A percentile compares a stretch with the other conserved stretches of the same genome.
Evolutionary conservation across 2,888 invertebrate species (phyloP).

Genomic region (Mamestra brassicae): DNA sequence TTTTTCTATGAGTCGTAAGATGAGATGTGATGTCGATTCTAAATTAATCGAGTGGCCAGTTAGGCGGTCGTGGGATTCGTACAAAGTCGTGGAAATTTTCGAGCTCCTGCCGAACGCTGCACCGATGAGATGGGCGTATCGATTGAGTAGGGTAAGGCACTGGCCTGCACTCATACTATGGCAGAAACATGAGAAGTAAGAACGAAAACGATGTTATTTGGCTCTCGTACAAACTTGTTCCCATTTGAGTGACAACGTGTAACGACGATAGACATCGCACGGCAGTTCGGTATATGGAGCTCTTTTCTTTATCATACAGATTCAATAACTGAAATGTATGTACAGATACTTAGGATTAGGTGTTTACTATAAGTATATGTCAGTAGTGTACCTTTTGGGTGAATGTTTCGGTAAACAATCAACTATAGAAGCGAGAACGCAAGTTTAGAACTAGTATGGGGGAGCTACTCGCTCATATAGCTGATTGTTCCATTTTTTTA

Average conservation of each 20-base stretch:
- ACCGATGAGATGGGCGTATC: constrained; percentile 4
- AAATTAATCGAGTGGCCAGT: constrained; percentile 33
- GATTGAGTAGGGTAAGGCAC: neutral
- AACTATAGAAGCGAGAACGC: constrained; percentile 18
- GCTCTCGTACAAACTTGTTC: neutral
- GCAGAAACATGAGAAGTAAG: neutral
- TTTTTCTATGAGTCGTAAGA: neutral
- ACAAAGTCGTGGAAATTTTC: constrained; percentile 41
- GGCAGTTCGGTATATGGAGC: constrained; percentile 43
- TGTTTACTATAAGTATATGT: constrained; percentile 46
- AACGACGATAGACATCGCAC: constrained; percentile 16
- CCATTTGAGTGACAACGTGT: constrained; percentile 6
- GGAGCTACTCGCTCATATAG: constrained; percentile 13
- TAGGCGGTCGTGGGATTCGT: constrained; percentile 44
- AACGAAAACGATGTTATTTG: neutral
- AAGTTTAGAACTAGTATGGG: neutral
- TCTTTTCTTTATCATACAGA: constrained; percentile 25
- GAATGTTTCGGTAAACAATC: constrained; percentile 29
- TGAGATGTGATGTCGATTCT: constrained; percentile 38
- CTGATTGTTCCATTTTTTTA: constrained; percentile 19
- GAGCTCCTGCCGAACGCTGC: constrained; percentile 36
- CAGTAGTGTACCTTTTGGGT: constrained; percentile 40
- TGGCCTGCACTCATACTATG: neutral
- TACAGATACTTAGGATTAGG: constrained; percentile 50
- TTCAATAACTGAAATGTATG: constrained; percentile 31